phyloP scores from a whole-genome alignment of 23 tunicate genomes.

The Trididemnum nubilum region DNA sequence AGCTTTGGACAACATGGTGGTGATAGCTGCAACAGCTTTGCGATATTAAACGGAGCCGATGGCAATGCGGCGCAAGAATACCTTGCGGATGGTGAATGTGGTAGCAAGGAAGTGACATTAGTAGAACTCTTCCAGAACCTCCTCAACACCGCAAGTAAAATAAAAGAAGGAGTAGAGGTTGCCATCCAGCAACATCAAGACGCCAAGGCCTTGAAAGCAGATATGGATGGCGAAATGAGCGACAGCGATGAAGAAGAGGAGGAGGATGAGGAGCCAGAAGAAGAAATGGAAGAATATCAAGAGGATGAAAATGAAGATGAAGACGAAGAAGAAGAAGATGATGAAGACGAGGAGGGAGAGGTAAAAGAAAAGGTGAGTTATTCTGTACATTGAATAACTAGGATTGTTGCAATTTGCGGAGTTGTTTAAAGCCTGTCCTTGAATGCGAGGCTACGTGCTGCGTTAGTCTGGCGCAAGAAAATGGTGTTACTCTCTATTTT shows the following conservation, averaged over 20 bases:
- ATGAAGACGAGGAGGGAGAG: background rate
- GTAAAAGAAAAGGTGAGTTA: background rate
- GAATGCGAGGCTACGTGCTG: no score
- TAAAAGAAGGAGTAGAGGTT: slow-evolving; percentile 51
- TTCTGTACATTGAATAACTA: background rate
- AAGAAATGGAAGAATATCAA: slow-evolving; percentile 28
- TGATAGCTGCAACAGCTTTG: no score
- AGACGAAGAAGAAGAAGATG: slow-evolving; percentile 18
- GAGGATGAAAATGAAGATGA: slow-evolving; percentile 43
- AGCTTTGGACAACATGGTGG: no score
- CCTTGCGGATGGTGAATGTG: slow-evolving; percentile 58
- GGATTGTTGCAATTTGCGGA: no score
- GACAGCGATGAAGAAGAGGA: slow-evolving; percentile 70
- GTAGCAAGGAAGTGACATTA: slow-evolving; percentile 30
- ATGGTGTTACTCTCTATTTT: no score
- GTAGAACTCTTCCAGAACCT: slow-evolving; percentile 66
- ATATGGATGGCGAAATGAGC: slow-evolving; percentile 45
- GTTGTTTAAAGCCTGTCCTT: no score
- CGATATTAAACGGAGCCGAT: no score
- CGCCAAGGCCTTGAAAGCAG: slow-evolving; percentile 50
- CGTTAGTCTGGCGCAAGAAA: no score
- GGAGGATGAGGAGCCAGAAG: slow-evolving; percentile 55
- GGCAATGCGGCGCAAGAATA: no score
- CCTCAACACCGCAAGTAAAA: slow-evolving; percentile 42
- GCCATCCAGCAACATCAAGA: slow-evolving; percentile 60